phyloP scores from a whole-genome alignment of 2,113 vertebrate genomes.

The Anhinga anhinga region DNA sequence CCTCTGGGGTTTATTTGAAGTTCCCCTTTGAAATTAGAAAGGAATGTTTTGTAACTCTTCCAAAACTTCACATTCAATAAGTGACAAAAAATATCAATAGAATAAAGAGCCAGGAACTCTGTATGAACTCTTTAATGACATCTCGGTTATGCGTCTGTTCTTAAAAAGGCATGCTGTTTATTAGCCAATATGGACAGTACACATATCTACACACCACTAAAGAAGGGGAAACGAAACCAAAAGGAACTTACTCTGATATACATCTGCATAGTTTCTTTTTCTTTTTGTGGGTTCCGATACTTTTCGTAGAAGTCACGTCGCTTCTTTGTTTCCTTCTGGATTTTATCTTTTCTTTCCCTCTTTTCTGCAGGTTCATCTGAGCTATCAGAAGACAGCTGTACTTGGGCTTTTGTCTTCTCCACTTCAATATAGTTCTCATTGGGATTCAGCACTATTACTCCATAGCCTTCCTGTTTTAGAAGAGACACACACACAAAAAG shows the following conservation, averaged over 20 bases:
- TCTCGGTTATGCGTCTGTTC: not conserved
- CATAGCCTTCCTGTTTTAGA: constrained; percentile 88
- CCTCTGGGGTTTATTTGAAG: constrained; percentile 41
- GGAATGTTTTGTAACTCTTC: not conserved
- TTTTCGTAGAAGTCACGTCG: constrained; percentile 94
- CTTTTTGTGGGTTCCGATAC: constrained; percentile 95
- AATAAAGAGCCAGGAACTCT: not conserved
- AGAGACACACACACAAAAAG: constrained; percentile 27
- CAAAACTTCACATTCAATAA: not conserved
- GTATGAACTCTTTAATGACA: not conserved
- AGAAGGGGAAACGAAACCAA: not conserved
- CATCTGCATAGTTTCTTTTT: constrained; percentile 88
- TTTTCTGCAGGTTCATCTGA: constrained; percentile 94
- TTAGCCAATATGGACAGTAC: not conserved
- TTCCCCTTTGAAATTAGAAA: constrained; percentile 39
- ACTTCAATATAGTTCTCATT: constrained; percentile 98
- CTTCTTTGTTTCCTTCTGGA: constrained; percentile 88
- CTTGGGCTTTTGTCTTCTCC: constrained; percentile 82
- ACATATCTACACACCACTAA: not conserved
- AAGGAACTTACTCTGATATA: constrained; percentile 88
- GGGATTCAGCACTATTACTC: constrained; percentile 96
- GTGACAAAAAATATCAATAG: not conserved
- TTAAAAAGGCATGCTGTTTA: not conserved
- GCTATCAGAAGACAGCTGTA: constrained; percentile 79
- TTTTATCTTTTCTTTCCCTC: constrained; percentile 88